Evolutionary conservation across 1,140 invertebrate species (phyloP), one percentile per base, ranked within the genome.

Genomic region (Drosophila nikananu): DNA sequence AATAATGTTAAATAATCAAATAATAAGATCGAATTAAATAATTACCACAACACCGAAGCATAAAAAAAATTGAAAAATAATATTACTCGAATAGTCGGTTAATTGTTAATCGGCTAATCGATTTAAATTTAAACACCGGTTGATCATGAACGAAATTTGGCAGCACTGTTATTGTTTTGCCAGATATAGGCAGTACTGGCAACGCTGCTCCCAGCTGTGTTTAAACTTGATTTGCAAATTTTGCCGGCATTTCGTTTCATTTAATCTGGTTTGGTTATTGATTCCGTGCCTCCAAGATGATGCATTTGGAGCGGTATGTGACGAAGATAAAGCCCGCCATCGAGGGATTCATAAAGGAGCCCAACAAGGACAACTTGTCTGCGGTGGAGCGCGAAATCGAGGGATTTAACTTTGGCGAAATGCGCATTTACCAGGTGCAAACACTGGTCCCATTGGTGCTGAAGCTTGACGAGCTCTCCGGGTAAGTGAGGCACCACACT

Each of bases 301-400:
- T 91, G 25, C 90, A 91, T n/a, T 55, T 92, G 41, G 86, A 92
- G 61, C 72, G 61, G 13, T 92, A 92, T 61, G 77, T 92, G 21
- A 65, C 75, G 27, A 79, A 77, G 30, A 97, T 92, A 32, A 92
- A 86, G 70, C 92, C 92, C 3, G 83, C 91, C 8, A 63, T 92
- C 2, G 90, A 92, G 41, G 75, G 61, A 23, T 93, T 93, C 39
- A 30, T 93, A 5, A 74, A 79, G 23, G 57, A 67, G 30, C 90
- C 92, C 2, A 83, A 58, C 32, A 90, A 80, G 51, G 41, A 65
- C 15, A 91, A 76, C 9, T 23, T 93, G 37, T 58, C 58, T 0
- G 15, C 55, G 19, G 65, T 93, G 7, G 75, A 92, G 51, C 60
- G 75, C 17, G 87, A 87, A 60, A 62, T 93, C 1, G 57, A 76